Base-by-base conservation (phyloP, 35 echinoderm and acorn worm genomes). In the Hemicentrotus pulcherrimus region DNA sequence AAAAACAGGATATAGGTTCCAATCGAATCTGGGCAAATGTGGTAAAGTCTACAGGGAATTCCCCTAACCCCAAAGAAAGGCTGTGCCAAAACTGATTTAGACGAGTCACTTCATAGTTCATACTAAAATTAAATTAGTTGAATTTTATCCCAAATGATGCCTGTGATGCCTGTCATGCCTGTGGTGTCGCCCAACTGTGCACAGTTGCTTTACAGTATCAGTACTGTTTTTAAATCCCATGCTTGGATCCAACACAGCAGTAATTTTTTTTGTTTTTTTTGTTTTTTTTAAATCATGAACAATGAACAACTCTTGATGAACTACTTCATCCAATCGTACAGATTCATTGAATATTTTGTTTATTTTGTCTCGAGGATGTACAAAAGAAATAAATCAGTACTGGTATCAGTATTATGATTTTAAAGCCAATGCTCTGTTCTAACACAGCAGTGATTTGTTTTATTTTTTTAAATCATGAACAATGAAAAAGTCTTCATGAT, bases 1-100 rank as follows among this genome's bases (percentile, higher is more conserved):
- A 91, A 91, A 88, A 91, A 91, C 33, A 91, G 47, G 33, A 91
- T 91, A 41, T 46, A 32, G 18, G 88, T 91, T 32, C 65, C 18
- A 78, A 78, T 78, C 65, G 19, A 78, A 78, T 78, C 4, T 28
- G 22, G 50, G 50, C 50, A 55, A 10, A 78, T n/a, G 65, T 78
- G 65, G 65, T 78, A 0, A 78, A 78, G 65, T 28, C 65, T 78
- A n/a, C 19, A 28, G 65, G 65, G 65, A 78, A 78, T 28, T 28
- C 28, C 65, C 65, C 65, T 78, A 7, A 22, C 19, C 65, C 28
- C 1, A 78, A 78, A n/a, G 19, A 78, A 22, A 78, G 28, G 22
- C 28, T 78, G 19, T n/a, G 28, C 28, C 22, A 28, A n/a, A 4
- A 78, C 28, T 6, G 28, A n/a, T 22, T 14, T 11, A 28, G 24